A percentile compares a stretch with the other conserved stretches of the same genome.
Conservation (phyloP, 2,797 vertebrate genomes). For the Sparus aurata region DNA sequence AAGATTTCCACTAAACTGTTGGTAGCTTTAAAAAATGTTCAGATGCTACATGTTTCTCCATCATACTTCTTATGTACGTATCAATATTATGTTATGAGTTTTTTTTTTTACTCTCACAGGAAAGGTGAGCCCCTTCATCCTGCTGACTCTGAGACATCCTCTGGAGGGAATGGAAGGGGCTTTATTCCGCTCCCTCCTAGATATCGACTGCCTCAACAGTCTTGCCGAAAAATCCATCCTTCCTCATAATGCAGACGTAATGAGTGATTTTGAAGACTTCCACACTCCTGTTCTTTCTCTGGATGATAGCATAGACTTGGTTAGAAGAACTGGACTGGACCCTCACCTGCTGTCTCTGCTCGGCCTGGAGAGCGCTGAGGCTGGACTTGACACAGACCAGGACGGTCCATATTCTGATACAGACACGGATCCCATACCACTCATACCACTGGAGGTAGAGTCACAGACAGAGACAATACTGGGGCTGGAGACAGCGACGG, state of each 20-base stretch:
- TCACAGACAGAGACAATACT: neutral
- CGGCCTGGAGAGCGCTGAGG: conserved; percentile 34
- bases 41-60: neutral
- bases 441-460: conserved; percentile 58
- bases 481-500: conserved; percentile 16
- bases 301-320: conserved; percentile 83
- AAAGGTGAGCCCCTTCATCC: conserved; percentile 86
- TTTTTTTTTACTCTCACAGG: conserved; percentile 76
- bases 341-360: conserved; percentile 66
- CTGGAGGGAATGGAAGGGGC: conserved; percentile 84
- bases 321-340: conserved; percentile 82
- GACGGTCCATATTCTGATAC: conserved; percentile 18
- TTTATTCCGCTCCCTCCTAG: conserved; percentile 88
- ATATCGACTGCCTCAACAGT: conserved; percentile 84
- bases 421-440: conserved; percentile 16
- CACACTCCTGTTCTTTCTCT: conserved; percentile 77
- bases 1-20: neutral
- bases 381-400: neutral
- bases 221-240: conserved; percentile 38
- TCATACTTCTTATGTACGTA: neutral
- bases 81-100: conserved; percentile 18
- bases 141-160: conserved; percentile 87
- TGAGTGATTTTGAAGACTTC: conserved; percentile 71
- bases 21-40: neutral
- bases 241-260: conserved; percentile 54